Percentiles rank a stretch among this genome's conserved stretches.
phyloP scores from a whole-genome alignment of 2,113 vertebrate species.

The Bufo gargarizans region DNA sequence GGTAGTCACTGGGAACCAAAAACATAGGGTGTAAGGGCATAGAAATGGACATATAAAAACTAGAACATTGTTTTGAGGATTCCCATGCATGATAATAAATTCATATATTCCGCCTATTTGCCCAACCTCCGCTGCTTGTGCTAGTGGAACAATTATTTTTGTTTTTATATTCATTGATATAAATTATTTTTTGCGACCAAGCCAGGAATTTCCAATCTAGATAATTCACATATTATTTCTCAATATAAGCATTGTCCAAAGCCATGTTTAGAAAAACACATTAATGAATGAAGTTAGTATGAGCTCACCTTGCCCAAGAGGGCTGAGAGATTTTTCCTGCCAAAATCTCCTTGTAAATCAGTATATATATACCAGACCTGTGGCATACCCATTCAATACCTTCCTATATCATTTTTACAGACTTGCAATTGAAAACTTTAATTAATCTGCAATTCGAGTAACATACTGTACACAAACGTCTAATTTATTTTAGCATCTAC shows the following conservation, averaged over 20 bases:
- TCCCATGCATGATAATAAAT: not conserved
- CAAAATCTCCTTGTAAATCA: constrained; percentile 60
- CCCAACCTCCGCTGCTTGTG: too few species aligned
- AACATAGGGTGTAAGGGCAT: too few species aligned
- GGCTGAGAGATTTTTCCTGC: constrained; percentile 50
- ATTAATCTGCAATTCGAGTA: constrained; percentile 44
- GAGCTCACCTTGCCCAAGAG: constrained; percentile 40
- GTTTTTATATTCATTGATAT: not conserved
- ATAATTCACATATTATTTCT: constrained; percentile 22
- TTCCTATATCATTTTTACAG: constrained; percentile 32
- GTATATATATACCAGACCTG: constrained; percentile 60
- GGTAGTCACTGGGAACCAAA: too few species aligned
- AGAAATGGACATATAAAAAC: too few species aligned
- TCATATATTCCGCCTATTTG: not conserved
- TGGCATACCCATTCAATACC: constrained; percentile 46
- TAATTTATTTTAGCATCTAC: not conserved
- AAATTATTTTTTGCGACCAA: not conserved
- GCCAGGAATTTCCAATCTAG: not conserved
- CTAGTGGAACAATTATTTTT: not conserved
- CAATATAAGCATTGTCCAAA: constrained; percentile 26
- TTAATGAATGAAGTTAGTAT: constrained; percentile 53
- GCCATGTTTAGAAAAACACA: constrained; percentile 27
- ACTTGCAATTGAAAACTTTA: constrained; percentile 34
- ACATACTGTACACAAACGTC: constrained; percentile 17
- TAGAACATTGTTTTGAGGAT: not conserved